Evolutionary conservation across 2,113 vertebrate genomes (phyloP), one percentile per base, ranked within the genome.

Genomic region (Tachuris rubrigastra): DNA sequence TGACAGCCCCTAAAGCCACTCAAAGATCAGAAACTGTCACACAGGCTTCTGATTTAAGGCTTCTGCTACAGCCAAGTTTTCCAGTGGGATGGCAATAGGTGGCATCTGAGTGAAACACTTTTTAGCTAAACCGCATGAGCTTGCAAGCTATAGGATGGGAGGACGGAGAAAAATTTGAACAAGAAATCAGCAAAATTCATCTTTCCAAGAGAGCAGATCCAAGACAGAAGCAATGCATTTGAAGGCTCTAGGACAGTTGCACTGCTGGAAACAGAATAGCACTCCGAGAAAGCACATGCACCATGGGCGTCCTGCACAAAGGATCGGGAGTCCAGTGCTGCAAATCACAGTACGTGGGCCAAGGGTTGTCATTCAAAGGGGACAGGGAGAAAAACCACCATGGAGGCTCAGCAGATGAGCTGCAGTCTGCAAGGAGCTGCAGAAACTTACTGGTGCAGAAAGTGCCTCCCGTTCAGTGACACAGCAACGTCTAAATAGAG

Each of bases 21-120:
- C 76, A 65, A 95, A 86, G 86, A 84, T 84, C 75, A 84, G 83
- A 84, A 91, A 78, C 60, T 76, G 79, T 85, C 88, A 82, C 65
- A 56, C 2, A 42, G 79, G 25, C 18, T 89, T 96, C 87, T 96
- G 52, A 88, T 93, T 90, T 77, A 92, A 90, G 76, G n/a, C n/a
- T 44, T 84, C 49, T 90, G 42, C 60, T 67, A 27, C 44, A 60
- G 68, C 59, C 69, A 90, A 8, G 37, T 81, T 85, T 94, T 92
- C 79, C 85, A 87, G 13, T 53, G 69, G 77, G 65, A 72, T 42
- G 41, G 56, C 68, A 90, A 78, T 55, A 90, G 79, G 52, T 71
- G 62, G 49, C 78, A 94, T 60, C 56, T 41, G 13, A 79, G 28
- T 71, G 35, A 85, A 78, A 72, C 31, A 22, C 28, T 67, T 90